These are phyloP conservation scores for Drosophila putrida DNA, from an alignment of 2,888 invertebrate genomes.

Conservation along the genomic window DNA sequence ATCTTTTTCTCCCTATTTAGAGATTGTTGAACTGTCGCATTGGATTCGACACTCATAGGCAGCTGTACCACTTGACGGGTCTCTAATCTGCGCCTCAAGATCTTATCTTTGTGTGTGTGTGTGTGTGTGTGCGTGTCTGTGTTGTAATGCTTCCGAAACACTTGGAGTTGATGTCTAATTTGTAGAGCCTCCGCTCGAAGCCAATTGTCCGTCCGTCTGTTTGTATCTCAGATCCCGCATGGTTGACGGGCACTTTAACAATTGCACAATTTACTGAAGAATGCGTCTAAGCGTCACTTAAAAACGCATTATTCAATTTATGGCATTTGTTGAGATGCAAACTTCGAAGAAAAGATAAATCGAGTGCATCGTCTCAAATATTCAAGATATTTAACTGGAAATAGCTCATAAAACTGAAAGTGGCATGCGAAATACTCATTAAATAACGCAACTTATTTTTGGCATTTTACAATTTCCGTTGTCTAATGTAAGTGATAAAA, in stretches of 20 bases:
- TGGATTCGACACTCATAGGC: constrained; percentile 28
- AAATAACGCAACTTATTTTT: constrained; percentile 7
- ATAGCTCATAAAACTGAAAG: constrained; percentile 8
- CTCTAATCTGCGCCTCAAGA: constrained; percentile 57
- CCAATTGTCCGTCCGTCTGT: not conserved
- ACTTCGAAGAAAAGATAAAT: constrained; percentile 24
- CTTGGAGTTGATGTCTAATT: constrained; percentile 55
- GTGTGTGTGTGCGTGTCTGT: constrained; percentile 12
- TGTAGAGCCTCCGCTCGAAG: constrained; percentile 17
- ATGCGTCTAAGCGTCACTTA: constrained; percentile 83
- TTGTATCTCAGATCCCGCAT: constrained; percentile 42
- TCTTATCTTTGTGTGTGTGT: constrained; percentile 29
- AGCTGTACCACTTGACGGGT: constrained; percentile 40
- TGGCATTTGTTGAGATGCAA: constrained; percentile 44
- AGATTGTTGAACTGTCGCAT: constrained; percentile 73
- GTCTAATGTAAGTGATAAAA: constrained; percentile 2
- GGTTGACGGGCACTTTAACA: constrained; percentile 56
- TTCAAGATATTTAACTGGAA: constrained; percentile 12
- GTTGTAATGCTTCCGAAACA: constrained; percentile 48
- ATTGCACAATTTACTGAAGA: constrained; percentile 82
- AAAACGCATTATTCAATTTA: constrained; percentile 82
- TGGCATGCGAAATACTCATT: constrained; percentile 15
- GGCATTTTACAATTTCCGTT: constrained; percentile 41
- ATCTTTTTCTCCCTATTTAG: constrained; percentile 40
- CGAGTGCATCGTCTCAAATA: constrained; percentile 9